These are phyloP conservation scores for Hirtodrosophila cameraria DNA, from an alignment of 2,888 invertebrate genomes.

Conservation along the genomic window DNA sequence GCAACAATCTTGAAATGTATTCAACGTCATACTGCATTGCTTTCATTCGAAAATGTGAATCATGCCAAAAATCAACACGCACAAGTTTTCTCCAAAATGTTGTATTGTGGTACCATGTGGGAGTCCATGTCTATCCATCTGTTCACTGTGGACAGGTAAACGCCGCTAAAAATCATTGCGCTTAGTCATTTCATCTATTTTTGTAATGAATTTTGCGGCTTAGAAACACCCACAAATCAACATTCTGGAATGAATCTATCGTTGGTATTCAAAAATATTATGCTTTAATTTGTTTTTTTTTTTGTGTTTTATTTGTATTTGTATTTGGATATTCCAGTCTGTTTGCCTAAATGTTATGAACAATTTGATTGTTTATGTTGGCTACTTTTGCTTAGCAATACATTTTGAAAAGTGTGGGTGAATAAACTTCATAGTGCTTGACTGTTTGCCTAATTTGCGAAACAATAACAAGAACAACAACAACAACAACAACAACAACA, in stretches of 20 bases:
- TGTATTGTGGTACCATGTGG: constrained; percentile 40
- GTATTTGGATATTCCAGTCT: constrained; percentile 29
- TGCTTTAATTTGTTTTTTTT: constrained; percentile 12
- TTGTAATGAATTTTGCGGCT: constrained; percentile 67
- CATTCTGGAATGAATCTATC: constrained; percentile 28
- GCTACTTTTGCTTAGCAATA: constrained; percentile 31
- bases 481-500: constrained; percentile 13
- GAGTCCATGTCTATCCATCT: too few relatives aligned
- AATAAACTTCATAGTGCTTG: constrained; percentile 66
- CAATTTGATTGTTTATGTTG: constrained; percentile 37
- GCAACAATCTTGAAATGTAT: constrained; percentile 5
- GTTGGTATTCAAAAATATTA: constrained; percentile 13
- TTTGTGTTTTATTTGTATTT: too few relatives aligned
- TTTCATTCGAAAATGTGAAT: constrained; percentile 27
- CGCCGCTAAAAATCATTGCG: constrained; percentile 39
- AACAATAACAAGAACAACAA: constrained; percentile 7
- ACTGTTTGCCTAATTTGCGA: constrained; percentile 33
- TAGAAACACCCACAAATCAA: constrained; percentile 62
- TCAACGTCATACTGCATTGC: constrained; percentile 25
- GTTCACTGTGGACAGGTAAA: constrained; percentile 48
- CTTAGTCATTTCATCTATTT: constrained; percentile 68
- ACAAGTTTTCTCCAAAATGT: constrained; percentile 54
- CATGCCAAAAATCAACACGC: constrained; percentile 7
- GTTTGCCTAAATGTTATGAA: constrained; percentile 52
- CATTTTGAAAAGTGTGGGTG: constrained; percentile 66